phyloP scores from a whole-genome alignment of 35 echinoderm and acorn worm genomes.

The Hemicentrotus pulcherrimus region DNA sequence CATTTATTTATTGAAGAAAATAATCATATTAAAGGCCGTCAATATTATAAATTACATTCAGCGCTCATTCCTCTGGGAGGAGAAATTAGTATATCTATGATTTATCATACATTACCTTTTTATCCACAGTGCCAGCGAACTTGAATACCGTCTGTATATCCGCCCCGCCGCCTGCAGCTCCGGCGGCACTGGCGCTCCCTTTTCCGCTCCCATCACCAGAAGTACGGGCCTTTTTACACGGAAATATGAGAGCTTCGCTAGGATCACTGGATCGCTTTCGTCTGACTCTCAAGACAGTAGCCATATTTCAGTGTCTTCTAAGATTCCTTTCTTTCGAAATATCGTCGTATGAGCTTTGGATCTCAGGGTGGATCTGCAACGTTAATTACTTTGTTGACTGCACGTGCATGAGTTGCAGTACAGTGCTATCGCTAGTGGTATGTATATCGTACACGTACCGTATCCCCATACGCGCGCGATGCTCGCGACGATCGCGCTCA shows the following conservation, averaged over 20 bases:
- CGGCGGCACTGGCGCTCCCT: neutral
- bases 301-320: constrained; percentile 36
- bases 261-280: constrained; percentile 61
- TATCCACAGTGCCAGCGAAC: constrained; percentile 61
- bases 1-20: no score
- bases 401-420: no score
- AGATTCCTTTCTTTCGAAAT: neutral
- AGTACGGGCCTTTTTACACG: constrained; percentile 55
- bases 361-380: neutral
- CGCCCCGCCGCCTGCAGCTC: constrained; percentile 22
- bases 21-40: no score
- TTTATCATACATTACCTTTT: constrained; percentile 41
- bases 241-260: constrained; percentile 56
- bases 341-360: neutral
- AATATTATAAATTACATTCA: no score
- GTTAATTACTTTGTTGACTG: no score
- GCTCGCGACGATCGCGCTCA: no score
- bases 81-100: no score
- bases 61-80: no score
- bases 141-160: constrained; percentile 63
- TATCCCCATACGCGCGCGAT: no score
- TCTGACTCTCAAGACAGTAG: constrained; percentile 65
- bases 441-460: no score
- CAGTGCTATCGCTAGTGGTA: no score
- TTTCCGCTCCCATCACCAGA: neutral